These are phyloP conservation scores for Apodemus sylvaticus DNA, from an alignment of 2,113 vertebrate genomes.

Conservation along the genomic window DNA sequence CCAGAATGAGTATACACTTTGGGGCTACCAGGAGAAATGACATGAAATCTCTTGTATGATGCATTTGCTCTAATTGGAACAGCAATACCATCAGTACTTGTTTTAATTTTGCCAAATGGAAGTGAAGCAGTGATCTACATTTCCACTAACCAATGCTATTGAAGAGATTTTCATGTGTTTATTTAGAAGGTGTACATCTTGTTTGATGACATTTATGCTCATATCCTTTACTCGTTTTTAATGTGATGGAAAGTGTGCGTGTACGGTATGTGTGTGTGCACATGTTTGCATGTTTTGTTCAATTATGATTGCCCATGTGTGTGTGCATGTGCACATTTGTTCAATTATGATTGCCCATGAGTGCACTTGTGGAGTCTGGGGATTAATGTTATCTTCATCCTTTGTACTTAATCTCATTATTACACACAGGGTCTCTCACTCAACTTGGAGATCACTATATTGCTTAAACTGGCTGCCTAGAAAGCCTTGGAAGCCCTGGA, in stretches of 20 bases:
- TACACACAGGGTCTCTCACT: background rate
- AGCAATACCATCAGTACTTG: background rate
- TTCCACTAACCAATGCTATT: background rate
- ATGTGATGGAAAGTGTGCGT: background rate
- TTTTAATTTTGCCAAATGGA: background rate
- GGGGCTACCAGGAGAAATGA: background rate
- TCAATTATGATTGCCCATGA: background rate
- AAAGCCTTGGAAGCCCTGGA: background rate
- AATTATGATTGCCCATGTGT: background rate
- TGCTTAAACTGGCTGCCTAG: background rate
- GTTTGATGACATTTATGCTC: background rate
- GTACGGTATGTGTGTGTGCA: too few relatives aligned
- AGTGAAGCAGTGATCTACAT: background rate
- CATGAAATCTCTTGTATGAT: background rate
- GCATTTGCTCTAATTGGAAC: background rate
- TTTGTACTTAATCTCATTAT: background rate
- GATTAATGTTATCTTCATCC: background rate
- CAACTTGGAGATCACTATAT: background rate
- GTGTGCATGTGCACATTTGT: background rate
- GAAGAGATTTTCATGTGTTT: background rate
- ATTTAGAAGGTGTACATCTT: background rate
- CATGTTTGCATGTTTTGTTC: background rate
- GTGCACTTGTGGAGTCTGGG: too few relatives aligned
- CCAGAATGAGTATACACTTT: background rate
- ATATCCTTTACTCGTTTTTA: background rate